Evolutionary conservation across 30 jellyfish, hydroid and myxozoan genomes (phyloP).

Genomic region (Aurelia sp.): DNA sequence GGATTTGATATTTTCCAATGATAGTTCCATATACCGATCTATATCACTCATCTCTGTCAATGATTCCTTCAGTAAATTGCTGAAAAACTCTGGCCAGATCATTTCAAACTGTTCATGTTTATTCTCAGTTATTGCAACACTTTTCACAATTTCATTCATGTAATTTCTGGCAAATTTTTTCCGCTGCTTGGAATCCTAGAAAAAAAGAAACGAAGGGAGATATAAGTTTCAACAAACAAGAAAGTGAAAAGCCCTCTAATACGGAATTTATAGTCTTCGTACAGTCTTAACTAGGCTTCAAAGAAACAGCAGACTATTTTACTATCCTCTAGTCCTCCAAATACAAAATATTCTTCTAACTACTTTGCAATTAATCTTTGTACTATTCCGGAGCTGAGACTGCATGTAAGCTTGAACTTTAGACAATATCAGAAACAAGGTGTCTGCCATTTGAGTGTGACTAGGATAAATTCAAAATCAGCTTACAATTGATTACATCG

Average conservation of each 20-base stretch:
- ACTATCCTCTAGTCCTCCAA: too few relatives aligned
- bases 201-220: background rate
- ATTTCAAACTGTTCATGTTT: slow-evolving; percentile 43
- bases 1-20: slow-evolving; percentile 44
- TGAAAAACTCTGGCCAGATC: slow-evolving; percentile 55
- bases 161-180: slow-evolving; percentile 22
- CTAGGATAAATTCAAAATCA: too few relatives aligned
- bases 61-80: slow-evolving; percentile 16
- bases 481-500: too few relatives aligned
- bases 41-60: slow-evolving; percentile 28
- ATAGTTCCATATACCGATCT: slow-evolving; percentile 41
- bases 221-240: background rate
- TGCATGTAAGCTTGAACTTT: too few relatives aligned
- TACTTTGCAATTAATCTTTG: too few relatives aligned
- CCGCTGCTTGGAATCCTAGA: slow-evolving; percentile 41
- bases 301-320: too few relatives aligned
- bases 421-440: too few relatives aligned
- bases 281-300: too few relatives aligned
- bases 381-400: too few relatives aligned
- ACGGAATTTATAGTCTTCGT: too few relatives aligned
- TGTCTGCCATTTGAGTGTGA: too few relatives aligned
- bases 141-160: slow-evolving; percentile 25
- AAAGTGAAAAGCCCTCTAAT: background rate
- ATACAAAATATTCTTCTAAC: too few relatives aligned
- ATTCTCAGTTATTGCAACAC: slow-evolving; percentile 25